Base-by-base conservation (phyloP, 2,797 vertebrate genomes). In the Chelon labrosus region DNA sequence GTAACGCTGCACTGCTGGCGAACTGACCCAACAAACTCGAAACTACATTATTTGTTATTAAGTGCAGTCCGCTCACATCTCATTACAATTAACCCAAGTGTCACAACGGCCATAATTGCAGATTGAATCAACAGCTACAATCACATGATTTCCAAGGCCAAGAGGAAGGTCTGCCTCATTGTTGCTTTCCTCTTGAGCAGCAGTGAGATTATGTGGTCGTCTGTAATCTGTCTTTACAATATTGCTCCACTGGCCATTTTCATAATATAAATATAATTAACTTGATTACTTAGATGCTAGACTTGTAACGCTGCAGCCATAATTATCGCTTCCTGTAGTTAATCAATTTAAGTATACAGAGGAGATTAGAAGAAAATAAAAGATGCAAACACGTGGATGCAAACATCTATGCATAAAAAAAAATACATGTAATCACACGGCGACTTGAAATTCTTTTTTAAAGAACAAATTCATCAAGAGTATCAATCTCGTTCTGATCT, bases 1-100 rank as follows among this genome's bases (percentile, higher is more conserved):
- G 52, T 70, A 61, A 69, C 41, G 65, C 73, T 19, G 55, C 60
- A 19, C n/a, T 11, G 65, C 67, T 50, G 31, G 75, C 54, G 53
- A 65, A 65, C 75, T 63, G 20, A 47, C 42, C 7, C 7, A n/a
- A 38, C 50, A n/a, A 47, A 52, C 35, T 16, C 5, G 4, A 5
- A 52, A 69, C n/a, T 57, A 47, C 5, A 10, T 42, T 19, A 41
- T 53, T n/a, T 47, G 22, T 20, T 46, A 10, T 44, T 56, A 52
- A 59, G 13, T 51, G 50, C 31, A 1, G 25, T 31, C 42, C 51
- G 72, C 75, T 68, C 11, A 10, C 11, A 31, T 54, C 31, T 39
- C 5, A 47, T 4, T 61, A 19, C n/a, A 50, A 47, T 10, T 17
- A 31, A 31, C 5, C 42, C 16, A 51, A 41, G 12, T 50, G 38